Base-by-base conservation (phyloP, 2,113 vertebrate genomes). In the Sinosuthora webbiana region DNA sequence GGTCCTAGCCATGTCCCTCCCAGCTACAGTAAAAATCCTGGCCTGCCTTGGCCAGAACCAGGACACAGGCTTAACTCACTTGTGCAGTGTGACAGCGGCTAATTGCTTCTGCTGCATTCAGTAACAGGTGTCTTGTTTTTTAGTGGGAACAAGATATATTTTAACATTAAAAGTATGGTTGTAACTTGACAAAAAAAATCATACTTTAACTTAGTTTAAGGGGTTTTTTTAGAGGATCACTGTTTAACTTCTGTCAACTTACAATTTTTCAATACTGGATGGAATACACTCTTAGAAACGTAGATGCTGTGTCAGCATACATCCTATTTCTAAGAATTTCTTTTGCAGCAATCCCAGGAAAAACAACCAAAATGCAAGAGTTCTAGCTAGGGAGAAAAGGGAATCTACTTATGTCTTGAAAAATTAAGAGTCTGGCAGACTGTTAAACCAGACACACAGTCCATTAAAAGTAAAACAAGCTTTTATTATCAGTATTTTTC, bases 401-500 rank as follows among this genome's bases (percentile, higher is more conserved):
- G 13, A 57, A 93, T 55, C 28, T 65, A 57, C 44, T 89, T 94
- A 17, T 55, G 9, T 65, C 37, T 67, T 59, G 50, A 88, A 86
- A 82, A 84, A 86, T 76, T 89, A 89, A 81, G 37, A 21, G 28
- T n/a, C 52, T 95, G 44, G 7, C 31, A 88, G 22, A 83, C 56
- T 70, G 21, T 70, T 65, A 91, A 92, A 73, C 47, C 24, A 80
- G 77, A 85, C 7, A 12, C 25, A 37, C 17, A 64, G 62, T 57
- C 37, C 39, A 88, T 81, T 94, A 90, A 73, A 82, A 57, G 22
- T 47, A 85, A 85, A 60, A 3, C 9, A 88, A 44, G 13, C 7
- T 86, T 69, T 95, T 87, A 91, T 91, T 92, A 86, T 69, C n/a
- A 75, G 27, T 55, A 49, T 84, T 88, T 91, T 89, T 86, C 56